phyloP scores from a whole-genome alignment of 1,140 invertebrate genomes.

The Rhyzopertha dominica region DNA sequence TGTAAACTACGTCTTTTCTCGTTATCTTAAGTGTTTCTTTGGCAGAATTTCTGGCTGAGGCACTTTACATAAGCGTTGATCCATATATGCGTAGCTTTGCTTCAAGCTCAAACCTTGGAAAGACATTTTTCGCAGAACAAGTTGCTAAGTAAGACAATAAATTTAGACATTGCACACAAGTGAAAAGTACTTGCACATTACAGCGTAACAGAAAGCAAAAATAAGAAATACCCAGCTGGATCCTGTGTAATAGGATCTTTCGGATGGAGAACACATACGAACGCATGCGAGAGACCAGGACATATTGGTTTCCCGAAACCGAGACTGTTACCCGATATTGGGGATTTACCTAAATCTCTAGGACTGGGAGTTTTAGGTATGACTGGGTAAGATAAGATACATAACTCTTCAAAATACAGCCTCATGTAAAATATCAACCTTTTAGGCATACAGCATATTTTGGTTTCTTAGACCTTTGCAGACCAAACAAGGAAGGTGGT shows the following conservation, averaged over 20 bases:
- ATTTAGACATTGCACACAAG: background rate
- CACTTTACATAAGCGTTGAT: conserved; percentile 61
- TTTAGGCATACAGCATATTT: conserved; percentile 67
- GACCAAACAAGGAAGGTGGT: conserved; percentile 58
- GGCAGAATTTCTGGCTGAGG: conserved; percentile 59
- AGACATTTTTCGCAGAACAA: conserved; percentile 56
- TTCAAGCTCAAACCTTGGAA: conserved; percentile 47
- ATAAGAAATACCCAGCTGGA: conserved; percentile 47
- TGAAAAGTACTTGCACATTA: background rate
- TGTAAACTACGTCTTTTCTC: background rate
- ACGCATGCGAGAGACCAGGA: conserved; percentile 24
- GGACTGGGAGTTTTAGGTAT: conserved; percentile 52
- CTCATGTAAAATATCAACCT: too few relatives aligned
- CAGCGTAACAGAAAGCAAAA: conserved; percentile 26
- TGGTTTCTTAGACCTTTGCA: conserved; percentile 59
- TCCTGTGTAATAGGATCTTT: conserved; percentile 47
- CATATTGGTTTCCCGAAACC: conserved; percentile 5
- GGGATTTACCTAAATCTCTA: conserved; percentile 37
- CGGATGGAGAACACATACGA: conserved; percentile 53
- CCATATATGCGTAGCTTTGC: conserved; percentile 60
- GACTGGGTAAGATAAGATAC: conserved; percentile 46
- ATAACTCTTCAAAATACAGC: too few relatives aligned
- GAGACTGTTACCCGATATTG: background rate
- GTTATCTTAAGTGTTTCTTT: conserved; percentile 11
- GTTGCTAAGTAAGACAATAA: conserved; percentile 50